phyloP scores from a whole-genome alignment of 1,140 invertebrate species.

The Gyrodactylus bullatarudis region DNA sequence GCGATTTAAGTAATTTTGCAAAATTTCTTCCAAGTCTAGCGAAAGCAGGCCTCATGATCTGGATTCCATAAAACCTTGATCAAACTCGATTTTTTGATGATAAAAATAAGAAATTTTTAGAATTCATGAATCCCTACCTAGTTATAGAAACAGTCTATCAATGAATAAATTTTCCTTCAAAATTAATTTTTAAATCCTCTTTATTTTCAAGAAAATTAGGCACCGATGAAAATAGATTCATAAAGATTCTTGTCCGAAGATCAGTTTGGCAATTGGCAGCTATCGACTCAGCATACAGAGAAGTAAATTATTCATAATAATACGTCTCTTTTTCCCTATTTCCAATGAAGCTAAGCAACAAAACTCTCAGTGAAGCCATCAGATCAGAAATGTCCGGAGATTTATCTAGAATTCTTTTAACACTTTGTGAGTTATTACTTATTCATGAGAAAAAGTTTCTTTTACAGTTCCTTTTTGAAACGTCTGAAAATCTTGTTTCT shows the following conservation, averaged over 20 bases:
- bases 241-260: slow-evolving; percentile 25
- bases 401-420: slow-evolving; percentile 14
- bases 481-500: too few relatives aligned
- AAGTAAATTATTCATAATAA: not conserved
- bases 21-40: too few relatives aligned
- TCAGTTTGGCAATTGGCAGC: not conserved
- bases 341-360: slow-evolving; percentile 9
- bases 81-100: too few relatives aligned
- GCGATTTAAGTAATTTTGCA: too few relatives aligned
- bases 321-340: not conserved
- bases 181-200: too few relatives aligned
- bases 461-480: too few relatives aligned
- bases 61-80: too few relatives aligned
- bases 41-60: too few relatives aligned
- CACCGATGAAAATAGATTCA: slow-evolving; percentile 25
- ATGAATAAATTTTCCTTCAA: too few relatives aligned
- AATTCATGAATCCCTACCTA: too few relatives aligned
- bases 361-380: slow-evolving; percentile 14
- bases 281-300: not conserved
- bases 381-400: slow-evolving; percentile 21
- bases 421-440: slow-evolving; percentile 14
- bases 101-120: too few relatives aligned
- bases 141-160: too few relatives aligned
- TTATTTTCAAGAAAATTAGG: slow-evolving; percentile 15
- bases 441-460: not conserved